These are phyloP conservation scores for Fringilla coelebs DNA, from an alignment of 2,797 vertebrate species.

Conservation along the genomic window DNA sequence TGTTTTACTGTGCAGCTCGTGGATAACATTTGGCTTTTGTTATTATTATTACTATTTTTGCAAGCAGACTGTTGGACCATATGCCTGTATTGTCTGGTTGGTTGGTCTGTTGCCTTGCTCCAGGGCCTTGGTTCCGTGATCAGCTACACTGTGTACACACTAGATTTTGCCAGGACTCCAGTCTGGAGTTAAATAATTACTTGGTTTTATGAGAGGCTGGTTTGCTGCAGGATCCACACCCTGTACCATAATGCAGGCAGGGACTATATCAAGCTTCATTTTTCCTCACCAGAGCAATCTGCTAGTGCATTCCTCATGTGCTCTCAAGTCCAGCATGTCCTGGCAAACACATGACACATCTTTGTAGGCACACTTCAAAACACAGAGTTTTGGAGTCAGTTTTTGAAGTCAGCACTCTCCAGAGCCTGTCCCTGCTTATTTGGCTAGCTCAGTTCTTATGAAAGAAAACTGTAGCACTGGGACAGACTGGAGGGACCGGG, in stretches of 20 bases:
- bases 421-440: neutral
- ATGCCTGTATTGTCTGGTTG: neutral
- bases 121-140: neutral
- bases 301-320: neutral
- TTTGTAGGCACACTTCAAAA: neutral
- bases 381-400: no score
- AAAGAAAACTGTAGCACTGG: neutral
- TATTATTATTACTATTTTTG: neutral
- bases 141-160: neutral
- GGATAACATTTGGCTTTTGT: neutral
- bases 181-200: neutral
- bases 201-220: neutral
- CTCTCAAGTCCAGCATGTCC: neutral
- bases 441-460: neutral
- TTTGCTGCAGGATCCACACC: neutral
- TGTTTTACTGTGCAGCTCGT: neutral
- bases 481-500: neutral
- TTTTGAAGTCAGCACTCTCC: neutral
- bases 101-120: neutral
- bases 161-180: neutral
- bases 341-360: neutral
- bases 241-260: neutral
- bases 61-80: neutral
- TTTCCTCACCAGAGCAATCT: neutral
- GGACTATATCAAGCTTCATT: neutral